A percentile compares a stretch with the other conserved stretches of the same genome.
These are phyloP conservation scores for Psilanteris sp. DNA, from an alignment of 1,140 invertebrate genomes.

Conservation along the genomic window DNA sequence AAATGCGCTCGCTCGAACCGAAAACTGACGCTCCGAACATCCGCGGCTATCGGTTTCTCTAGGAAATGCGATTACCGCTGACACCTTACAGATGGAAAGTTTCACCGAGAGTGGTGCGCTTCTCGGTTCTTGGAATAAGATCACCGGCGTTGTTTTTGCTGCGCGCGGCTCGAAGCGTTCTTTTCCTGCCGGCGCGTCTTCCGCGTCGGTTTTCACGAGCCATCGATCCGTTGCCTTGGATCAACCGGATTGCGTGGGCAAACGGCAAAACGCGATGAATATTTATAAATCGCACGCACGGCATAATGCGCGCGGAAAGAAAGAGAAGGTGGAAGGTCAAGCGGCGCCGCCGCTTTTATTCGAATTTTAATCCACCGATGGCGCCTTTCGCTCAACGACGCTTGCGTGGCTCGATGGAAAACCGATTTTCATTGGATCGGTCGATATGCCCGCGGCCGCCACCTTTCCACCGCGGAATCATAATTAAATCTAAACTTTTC, in stretches of 20 bases:
- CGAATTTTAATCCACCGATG: slow-evolving; percentile 42
- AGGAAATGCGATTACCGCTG: slow-evolving; percentile 1
- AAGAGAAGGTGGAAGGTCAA: slow-evolving; percentile 56
- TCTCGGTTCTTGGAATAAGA: slow-evolving; percentile 8
- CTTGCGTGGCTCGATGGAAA: slow-evolving; percentile 18
- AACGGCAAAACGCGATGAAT: slow-evolving; percentile 59
- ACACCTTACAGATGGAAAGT: slow-evolving; percentile 48
- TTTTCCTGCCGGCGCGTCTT: slow-evolving; percentile 30
- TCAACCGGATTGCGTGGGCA: slow-evolving; percentile 54
- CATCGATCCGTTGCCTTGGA: slow-evolving; percentile 60
- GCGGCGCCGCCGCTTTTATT: slow-evolving; percentile 36
- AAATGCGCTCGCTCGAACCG: too few relatives aligned
- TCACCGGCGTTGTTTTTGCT: slow-evolving; percentile 23
- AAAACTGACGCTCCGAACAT: too few relatives aligned
- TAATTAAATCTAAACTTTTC: slow-evolving; percentile 40
- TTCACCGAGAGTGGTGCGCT: slow-evolving; percentile 30
- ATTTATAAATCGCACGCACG: slow-evolving; percentile 57
- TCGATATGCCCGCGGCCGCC: slow-evolving; percentile 1
- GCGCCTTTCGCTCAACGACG: slow-evolving; percentile 26
- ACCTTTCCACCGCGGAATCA: neutral
- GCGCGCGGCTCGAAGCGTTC: slow-evolving; percentile 4
- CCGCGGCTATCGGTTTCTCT: slow-evolving; percentile 25
- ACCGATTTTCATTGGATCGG: slow-evolving; percentile 20
- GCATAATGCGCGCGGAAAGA: slow-evolving; percentile 49
- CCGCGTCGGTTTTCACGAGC: slow-evolving; percentile 48